Base-by-base conservation (phyloP, 2,797 vertebrate genomes). In the Sylvia borin region DNA sequence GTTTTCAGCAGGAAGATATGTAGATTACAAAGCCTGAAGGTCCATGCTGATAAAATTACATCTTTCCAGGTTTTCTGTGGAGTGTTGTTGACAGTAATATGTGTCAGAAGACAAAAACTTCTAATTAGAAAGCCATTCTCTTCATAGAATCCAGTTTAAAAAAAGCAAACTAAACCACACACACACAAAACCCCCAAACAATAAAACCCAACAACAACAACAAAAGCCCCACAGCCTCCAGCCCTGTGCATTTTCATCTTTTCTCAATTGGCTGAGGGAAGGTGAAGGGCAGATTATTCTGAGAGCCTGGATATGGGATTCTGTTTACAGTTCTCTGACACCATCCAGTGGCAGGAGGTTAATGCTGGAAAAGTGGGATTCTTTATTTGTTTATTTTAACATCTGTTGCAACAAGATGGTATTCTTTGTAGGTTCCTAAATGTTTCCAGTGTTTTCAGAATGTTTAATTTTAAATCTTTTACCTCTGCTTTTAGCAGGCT, bases 271-370 rank as follows among this genome's bases (percentile, higher is more conserved):
- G 42, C 85, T 90, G 11, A n/a, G 72, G 20, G 51, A 2, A 82
- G 68, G 75, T 45, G 50, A 82, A 93, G 91, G 94, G 40, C 48
- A 34, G 72, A 84, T 91, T 87, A 20, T 73, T 85, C 58, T 88
- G 27, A 60, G 76, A 60, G 91, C 64, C 90, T 55, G 78, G 18
- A 19, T 26, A 4, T 86, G 78, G 40, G 48, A 90, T 83, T 94
- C 92, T 97, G 91, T 97, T 92, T 97, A 97, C 67, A 96, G 99
- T 98, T 99, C 99, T 99, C 98, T 99, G 97, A 97, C 98, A 98
- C 98, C 99, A 99, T 99, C 99, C 98, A 98, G 83, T 86, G 83
- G 83, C 73, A 77, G 65, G 96, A 98, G 98, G 97, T 97, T 97
- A 97, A 96, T 96, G 96, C 64, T 95, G 91, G 86, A 95, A 75